These are phyloP conservation scores for Cepaea nemoralis DNA, from an alignment of 1,140 invertebrate species.

Conservation along the genomic window DNA sequence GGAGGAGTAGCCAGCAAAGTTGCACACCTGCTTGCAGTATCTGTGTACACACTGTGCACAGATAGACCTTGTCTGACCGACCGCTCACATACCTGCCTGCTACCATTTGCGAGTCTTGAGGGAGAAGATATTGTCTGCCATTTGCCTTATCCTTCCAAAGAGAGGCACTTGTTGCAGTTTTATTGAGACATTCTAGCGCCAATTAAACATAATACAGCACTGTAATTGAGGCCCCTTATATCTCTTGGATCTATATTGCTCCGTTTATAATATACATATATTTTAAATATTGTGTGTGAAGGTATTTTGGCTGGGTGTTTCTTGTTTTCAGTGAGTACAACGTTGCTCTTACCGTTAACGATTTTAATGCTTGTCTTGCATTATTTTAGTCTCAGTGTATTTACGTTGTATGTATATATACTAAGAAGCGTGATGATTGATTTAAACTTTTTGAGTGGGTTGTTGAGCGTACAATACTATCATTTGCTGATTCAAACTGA, in stretches of 20 bases:
- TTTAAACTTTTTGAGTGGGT: constrained; percentile 19
- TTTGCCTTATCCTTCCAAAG: background rate
- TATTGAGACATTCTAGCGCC: background rate
- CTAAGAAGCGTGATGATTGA: background rate
- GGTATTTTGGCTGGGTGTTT: constrained; percentile 1
- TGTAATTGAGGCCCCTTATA: background rate
- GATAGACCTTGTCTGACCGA: background rate
- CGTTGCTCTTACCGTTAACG: background rate
- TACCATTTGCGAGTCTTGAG: background rate
- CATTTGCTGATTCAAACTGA: constrained; percentile 27
- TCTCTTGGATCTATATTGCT: background rate
- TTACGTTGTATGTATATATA: constrained; percentile 15
- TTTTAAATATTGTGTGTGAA: background rate
- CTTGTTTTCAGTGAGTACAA: background rate
- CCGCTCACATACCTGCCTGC: background rate
- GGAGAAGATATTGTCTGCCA: background rate
- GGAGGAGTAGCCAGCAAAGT: constrained; percentile 63
- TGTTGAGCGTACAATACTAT: constrained; percentile 8
- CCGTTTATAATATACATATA: no score
- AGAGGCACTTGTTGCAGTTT: background rate
- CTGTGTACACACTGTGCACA: background rate
- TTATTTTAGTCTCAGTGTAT: constrained; percentile 2
- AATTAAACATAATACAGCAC: background rate
- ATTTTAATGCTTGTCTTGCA: constrained; percentile 3
- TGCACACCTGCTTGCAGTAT: background rate